Conservation (phyloP, 2,113 vertebrate species). For the Nycticebus coucang region DNA sequence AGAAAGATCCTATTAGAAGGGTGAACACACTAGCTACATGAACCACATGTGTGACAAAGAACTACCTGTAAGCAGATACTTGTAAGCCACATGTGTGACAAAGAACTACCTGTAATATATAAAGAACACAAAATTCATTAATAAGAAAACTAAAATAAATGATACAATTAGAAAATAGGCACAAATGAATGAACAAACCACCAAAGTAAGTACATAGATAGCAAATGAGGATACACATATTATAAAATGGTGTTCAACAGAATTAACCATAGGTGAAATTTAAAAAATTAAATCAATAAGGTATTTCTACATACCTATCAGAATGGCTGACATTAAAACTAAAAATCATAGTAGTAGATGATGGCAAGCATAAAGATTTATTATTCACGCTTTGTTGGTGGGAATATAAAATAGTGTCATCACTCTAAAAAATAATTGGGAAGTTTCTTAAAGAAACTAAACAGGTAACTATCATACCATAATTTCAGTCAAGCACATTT, state of each 20-base stretch:
- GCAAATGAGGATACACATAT: neutral
- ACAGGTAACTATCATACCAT: neutral
- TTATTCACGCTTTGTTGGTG: neutral
- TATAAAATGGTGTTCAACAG: neutral
- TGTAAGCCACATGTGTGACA: neutral
- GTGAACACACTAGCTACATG: neutral
- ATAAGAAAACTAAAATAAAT: neutral
- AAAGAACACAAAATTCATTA: neutral
- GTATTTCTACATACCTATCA: neutral
- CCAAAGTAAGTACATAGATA: neutral
- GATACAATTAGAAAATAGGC: neutral
- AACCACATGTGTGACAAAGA: neutral
- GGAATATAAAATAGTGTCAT: neutral
- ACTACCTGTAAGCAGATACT: too few relatives aligned
- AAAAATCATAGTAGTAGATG: neutral
- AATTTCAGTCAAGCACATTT: neutral
- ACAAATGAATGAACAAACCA: neutral
- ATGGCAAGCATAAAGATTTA: neutral
- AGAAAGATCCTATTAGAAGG: neutral
- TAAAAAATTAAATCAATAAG: conserved; percentile 5
- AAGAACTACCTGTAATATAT: neutral
- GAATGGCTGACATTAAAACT: neutral
- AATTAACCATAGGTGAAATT: neutral
- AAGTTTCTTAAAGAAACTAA: neutral
- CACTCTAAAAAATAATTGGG: neutral